These are phyloP conservation scores for Dermatophagoides farinae DNA, from an alignment of 1,140 invertebrate species.

Conservation along the genomic window DNA sequence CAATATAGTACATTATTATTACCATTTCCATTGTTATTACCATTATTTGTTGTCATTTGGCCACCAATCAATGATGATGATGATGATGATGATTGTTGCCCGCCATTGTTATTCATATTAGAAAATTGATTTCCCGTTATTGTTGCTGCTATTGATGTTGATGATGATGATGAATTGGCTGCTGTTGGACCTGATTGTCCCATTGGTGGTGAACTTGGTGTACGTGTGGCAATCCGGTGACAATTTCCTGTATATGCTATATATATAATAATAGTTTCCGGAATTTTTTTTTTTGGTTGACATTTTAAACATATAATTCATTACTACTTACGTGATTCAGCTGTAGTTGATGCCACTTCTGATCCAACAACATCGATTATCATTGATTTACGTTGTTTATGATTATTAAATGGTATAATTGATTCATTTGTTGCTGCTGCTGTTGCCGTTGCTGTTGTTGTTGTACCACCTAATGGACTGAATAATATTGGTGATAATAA, in stretches of 20 bases:
- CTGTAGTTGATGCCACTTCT: background rate
- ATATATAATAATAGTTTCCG: too few species aligned
- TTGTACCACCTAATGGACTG: background rate
- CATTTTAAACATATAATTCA: background rate
- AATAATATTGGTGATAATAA: background rate
- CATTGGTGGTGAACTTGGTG: too few species aligned
- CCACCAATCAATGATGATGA: background rate
- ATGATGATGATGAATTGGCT: too few species aligned
- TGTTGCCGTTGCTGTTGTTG: background rate
- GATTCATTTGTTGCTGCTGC: background rate
- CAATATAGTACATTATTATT: slow-evolving; percentile 1
- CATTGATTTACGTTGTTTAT: background rate
- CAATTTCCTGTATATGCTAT: too few species aligned
- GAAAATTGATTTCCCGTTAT: background rate
- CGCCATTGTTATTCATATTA: background rate
- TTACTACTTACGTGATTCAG: slow-evolving; percentile 2
- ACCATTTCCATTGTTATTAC: background rate
- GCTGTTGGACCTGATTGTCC: too few species aligned
- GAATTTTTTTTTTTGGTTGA: too few species aligned
- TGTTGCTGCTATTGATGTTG: too few species aligned
- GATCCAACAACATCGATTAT: background rate
- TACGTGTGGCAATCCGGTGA: too few species aligned
- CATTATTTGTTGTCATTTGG: too few species aligned
- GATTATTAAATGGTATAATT: too few species aligned
- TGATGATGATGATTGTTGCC: background rate